Conservation (phyloP, 1,140 invertebrate genomes). For the Hypsibius dujardini region DNA sequence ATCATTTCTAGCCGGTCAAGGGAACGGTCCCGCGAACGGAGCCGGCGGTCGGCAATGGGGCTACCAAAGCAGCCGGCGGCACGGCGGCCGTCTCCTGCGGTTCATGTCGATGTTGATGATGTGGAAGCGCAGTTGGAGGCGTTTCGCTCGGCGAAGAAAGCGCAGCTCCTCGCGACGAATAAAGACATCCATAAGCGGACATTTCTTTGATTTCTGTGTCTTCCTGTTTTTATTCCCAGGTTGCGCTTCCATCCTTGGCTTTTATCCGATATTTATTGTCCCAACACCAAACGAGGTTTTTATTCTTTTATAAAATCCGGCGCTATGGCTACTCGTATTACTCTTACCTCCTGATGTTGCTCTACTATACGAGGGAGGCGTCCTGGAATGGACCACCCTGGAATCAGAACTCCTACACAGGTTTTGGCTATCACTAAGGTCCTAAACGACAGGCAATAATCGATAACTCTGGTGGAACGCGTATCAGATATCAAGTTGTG, state of each 20-base stretch:
- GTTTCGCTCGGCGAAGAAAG: constrained; percentile 6
- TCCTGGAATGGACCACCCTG: too few relatives aligned
- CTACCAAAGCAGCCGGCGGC: neutral
- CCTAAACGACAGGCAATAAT: too few relatives aligned
- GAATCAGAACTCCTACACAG: too few relatives aligned
- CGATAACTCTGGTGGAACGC: too few relatives aligned
- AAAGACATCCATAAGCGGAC: constrained; percentile 14
- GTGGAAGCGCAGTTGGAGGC: constrained; percentile 9
- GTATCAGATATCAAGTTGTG: too few relatives aligned
- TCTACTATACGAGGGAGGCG: too few relatives aligned
- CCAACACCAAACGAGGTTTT: neutral
- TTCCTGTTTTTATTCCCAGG: neutral
- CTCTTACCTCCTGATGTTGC: too few relatives aligned
- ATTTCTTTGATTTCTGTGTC: neutral
- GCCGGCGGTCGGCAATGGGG: neutral
- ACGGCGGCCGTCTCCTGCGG: neutral
- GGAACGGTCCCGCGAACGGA: neutral
- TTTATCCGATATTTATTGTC: too few relatives aligned
- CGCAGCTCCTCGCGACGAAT: neutral
- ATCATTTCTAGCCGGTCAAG: neutral
- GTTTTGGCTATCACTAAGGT: too few relatives aligned
- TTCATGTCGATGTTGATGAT: neutral
- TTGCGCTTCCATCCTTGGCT: neutral
- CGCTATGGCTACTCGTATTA: neutral
- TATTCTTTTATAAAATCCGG: neutral